A percentile compares a stretch with the other conserved stretches of the same genome.
phyloP scores from a whole-genome alignment of 2,888 invertebrate species.

The Rhamphomyia laevipes region DNA sequence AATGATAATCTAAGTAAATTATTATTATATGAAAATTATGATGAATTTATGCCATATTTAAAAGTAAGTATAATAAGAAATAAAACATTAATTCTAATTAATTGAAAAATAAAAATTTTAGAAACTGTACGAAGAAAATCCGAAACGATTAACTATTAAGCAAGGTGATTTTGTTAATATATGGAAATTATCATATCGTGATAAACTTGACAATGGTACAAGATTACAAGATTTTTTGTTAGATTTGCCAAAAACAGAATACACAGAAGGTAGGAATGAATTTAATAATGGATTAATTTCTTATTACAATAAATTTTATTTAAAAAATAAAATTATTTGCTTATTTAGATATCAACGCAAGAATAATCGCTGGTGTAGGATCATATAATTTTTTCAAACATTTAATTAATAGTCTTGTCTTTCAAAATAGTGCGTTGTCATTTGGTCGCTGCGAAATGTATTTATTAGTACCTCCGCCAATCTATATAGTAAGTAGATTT shows the following conservation, averaged over 20 bases:
- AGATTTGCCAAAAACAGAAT: constrained; percentile 39
- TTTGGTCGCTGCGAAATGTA: constrained; percentile 52
- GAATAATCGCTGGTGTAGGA: constrained; percentile 42
- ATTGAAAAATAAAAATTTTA: constrained; percentile 5
- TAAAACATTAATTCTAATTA: background rate
- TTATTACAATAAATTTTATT: constrained; percentile 18
- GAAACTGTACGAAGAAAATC: constrained; percentile 23
- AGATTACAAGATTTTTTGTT: constrained; percentile 43
- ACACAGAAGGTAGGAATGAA: constrained; percentile 39
- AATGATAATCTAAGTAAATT: constrained; percentile 39
- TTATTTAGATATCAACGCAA: constrained; percentile 46
- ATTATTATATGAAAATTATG: constrained; percentile 47
- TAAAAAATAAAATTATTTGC: constrained; percentile 37
- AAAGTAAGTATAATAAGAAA: constrained; percentile 27
- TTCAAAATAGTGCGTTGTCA: constrained; percentile 44
- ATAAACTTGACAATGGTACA: constrained; percentile 45
- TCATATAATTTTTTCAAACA: constrained; percentile 46
- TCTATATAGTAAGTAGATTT: constrained; percentile 47
- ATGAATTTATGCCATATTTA: constrained; percentile 40
- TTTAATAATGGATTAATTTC: no score
- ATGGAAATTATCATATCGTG: constrained; percentile 45
- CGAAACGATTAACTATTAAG: constrained; percentile 24
- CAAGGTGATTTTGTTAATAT: constrained; percentile 47
- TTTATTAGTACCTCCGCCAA: constrained; percentile 45
- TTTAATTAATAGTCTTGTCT: constrained; percentile 47